Evolutionary conservation across 2,113 vertebrate species (phyloP), one percentile per base, ranked within the genome.

Genomic region (Corynorhinus townsendii): DNA sequence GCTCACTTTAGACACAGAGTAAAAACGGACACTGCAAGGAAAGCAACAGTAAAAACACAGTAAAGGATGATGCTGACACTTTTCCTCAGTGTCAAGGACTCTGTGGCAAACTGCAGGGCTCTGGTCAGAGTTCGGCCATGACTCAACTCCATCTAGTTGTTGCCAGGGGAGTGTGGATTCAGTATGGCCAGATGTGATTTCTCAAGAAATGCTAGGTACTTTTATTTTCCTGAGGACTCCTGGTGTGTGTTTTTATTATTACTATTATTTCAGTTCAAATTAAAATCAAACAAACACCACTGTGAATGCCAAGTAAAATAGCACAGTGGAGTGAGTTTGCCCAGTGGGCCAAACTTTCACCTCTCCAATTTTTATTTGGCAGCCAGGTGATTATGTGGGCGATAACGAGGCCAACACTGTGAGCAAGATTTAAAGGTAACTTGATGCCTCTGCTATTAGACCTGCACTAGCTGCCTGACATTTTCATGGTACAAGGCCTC

Each of bases 211-310:
- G 26, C 52, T 71, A 94, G 33, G 69, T 16, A 72, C 82, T 77
- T 90, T 20, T 35, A 79, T 94, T 76, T 75, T 89, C 3, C n/a
- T 52, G 28, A 28, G 22, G 40, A 43, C 59, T 56, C 35, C 52
- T 83, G 30, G 56, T 26, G 22, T 59, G 1, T 59, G n/a, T n/a
- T n/a, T n/a, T 56, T 24, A 86, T 54, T 71, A 82, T 49, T 76
- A 15, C 49, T 12, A 86, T 54, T 64, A 73, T 77, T 86, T 26
- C 86, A 38, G 73, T 90, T 93, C 84, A 87, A 86, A 92, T 95
- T 83, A 91, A 94, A 91, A 72, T 77, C 76, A 93, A 81, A 45
- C 26, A 75, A 47, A 45, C 2, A 20, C 17, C 28, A 17, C 3
- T 17, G 1, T 76, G 30, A 91, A 91, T 28, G 54, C 68, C 86